phyloP scores from a whole-genome alignment of 2,797 vertebrate species.

The Microhierax caerulescens region DNA sequence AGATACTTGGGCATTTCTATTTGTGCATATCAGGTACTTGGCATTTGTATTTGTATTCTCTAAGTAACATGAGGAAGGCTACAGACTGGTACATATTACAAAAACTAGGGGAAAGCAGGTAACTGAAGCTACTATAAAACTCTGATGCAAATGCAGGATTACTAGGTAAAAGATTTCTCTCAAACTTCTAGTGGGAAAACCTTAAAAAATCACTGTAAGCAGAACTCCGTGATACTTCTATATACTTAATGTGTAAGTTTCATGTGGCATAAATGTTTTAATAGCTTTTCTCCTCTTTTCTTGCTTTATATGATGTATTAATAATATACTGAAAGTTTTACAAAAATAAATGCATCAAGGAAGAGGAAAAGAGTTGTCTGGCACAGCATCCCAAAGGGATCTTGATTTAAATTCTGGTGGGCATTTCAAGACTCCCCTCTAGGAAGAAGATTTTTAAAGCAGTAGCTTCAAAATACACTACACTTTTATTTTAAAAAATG shows the following conservation, averaged over 20 bases:
- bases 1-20: neutral
- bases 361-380: neutral
- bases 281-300: neutral
- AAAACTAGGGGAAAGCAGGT: neutral
- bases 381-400: neutral
- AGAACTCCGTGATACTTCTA: neutral
- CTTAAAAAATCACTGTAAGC: neutral
- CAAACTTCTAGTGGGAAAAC: neutral
- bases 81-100: neutral
- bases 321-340: neutral
- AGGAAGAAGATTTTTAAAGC: neutral
- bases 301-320: conserved; percentile 6
- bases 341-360: neutral
- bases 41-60: neutral
- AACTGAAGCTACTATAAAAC: neutral
- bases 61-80: neutral
- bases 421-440: neutral
- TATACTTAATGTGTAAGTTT: neutral
- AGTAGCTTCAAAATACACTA: neutral
- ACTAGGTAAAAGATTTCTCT: neutral
- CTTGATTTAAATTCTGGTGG: neutral
- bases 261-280: neutral
- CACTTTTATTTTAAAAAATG: neutral
- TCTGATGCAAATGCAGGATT: neutral
- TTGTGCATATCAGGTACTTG: neutral